Evolutionary conservation across 2,888 invertebrate species (phyloP).

Genomic region (Octonoba sinensis): DNA sequence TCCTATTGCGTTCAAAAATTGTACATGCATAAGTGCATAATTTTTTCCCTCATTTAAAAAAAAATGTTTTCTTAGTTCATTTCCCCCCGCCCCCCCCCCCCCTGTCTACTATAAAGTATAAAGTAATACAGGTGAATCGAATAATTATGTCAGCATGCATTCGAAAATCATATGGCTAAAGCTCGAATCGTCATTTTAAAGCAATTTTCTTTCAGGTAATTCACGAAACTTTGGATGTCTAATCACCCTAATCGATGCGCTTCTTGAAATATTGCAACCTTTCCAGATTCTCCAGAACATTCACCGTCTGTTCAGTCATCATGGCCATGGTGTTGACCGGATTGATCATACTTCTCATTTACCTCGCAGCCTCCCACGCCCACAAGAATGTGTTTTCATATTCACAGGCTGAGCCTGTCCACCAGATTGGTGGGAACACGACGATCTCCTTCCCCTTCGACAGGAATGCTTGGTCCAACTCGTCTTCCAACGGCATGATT

Average conservation of each 20-base stretch:
- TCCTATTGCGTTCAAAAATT: too few species aligned
- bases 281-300: constrained; percentile 4
- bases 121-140: too few species aligned
- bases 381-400: neutral
- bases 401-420: constrained; percentile 20
- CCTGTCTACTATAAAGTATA: too few species aligned
- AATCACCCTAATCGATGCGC: constrained; percentile 15
- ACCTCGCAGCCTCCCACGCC: neutral
- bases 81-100: too few species aligned
- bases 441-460: constrained; percentile 20
- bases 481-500: neutral
- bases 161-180: too few species aligned
- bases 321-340: constrained; percentile 24
- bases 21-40: too few species aligned
- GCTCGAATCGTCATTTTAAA: too few species aligned
- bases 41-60: too few species aligned
- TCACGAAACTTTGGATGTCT: too few species aligned
- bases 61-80: too few species aligned
- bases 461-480: constrained; percentile 4
- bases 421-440: neutral
- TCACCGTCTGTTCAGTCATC: neutral
- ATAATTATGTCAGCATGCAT: too few species aligned
- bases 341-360: constrained; percentile 9
- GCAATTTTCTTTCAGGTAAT: too few species aligned
- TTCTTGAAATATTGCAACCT: neutral